Base-by-base conservation (phyloP, 1,140 invertebrate genomes). In the Scaptomyza graminum region DNA sequence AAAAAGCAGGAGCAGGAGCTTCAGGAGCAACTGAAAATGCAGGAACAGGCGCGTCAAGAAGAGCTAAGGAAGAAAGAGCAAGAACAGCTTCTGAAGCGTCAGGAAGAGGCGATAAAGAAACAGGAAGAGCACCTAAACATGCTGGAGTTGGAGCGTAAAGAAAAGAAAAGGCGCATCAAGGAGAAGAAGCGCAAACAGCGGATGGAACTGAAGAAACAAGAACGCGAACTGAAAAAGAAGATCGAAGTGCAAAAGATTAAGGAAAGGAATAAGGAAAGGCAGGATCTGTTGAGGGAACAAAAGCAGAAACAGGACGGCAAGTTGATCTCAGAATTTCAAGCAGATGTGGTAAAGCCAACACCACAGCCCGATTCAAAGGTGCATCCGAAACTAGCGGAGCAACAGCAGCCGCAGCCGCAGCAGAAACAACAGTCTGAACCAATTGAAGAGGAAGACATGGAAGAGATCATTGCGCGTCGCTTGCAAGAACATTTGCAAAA, bases 401-500 rank as follows among this genome's bases (percentile, higher is more conserved):
- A 37, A 18, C n/a, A 49, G 41, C 13, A 52, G 31, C 4, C 16
- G 13, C n/a, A 22, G 2, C 11, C 18, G 18, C 18, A 22, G 18
- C 18, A 64, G 22, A 11, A 18, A 15, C 34, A 59, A 28, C 25
- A 69, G 11, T 34, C 34, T 3, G 25, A 56, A 12, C 28, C 57
- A 31, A 47, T 13, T 2, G 41, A 64, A 15, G 44, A 28, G 1
- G 15, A 61, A 9, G 46, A 47, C 3, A 18, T 51, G 18, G 44
- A 61, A 18, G 56, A 79, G 15, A 50, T 60, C 5, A 65, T 41
- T 41, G 37, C 54, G 22, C 76, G 74, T 2, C 74, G 76, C 28
- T 63, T 89, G n/a, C 31, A 34, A 9, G 31, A 34, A 9, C 31
- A 34, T 34, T 9, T 34, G 9, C 65, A 79, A n/a, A 81, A 76